Base-by-base conservation (phyloP, 2,113 vertebrate genomes). In the Gadus macrocephalus region DNA sequence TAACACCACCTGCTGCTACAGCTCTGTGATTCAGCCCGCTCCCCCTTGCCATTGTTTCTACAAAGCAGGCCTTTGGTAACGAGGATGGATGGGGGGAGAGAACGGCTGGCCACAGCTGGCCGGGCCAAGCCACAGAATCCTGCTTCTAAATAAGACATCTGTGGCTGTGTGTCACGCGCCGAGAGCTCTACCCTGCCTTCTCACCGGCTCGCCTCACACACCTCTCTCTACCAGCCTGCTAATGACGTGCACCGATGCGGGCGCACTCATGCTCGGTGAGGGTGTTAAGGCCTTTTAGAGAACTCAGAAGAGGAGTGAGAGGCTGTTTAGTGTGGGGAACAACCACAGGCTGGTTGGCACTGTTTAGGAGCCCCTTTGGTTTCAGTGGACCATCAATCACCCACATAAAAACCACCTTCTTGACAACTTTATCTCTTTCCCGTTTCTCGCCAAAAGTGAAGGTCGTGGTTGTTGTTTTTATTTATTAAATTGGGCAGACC, bases 51-150 rank as follows among this genome's bases (percentile, higher is more conserved):
- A 55, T 55, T 49, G 42, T 12, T 49, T 9, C 8, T 49, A 9
- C 12, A 9, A 14, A 49, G 42, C 42, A 49, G 42, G 19, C 64
- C 17, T 58, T 63, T 42, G 5, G 67, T 85, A 73, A 86, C 78
- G 66, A 85, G 31, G 69, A 78, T 71, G 72, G 81, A 84, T 75
- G 59, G 72, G 68, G 68, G 74, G 70, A 70, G 81, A 67, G 72
- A 53, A 70, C 15, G 53, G 69, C 71, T 15, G 64, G 64, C 53
- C 72, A 62, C 70, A 84, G 85, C 77, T 80, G 80, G 76, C 66
- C 69, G 7, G 66, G 69, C 61, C 61, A 2, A 5, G n/a, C 25
- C 55, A 66, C 64, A 53, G 31, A n/a, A 68, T 66, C 55, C 58
- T 58, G 74, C 42, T 49, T 14, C 16, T 58, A 58, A 77, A 81